phyloP scores from a whole-genome alignment of 2,113 vertebrate species.

The Pleuronectes platessa region DNA sequence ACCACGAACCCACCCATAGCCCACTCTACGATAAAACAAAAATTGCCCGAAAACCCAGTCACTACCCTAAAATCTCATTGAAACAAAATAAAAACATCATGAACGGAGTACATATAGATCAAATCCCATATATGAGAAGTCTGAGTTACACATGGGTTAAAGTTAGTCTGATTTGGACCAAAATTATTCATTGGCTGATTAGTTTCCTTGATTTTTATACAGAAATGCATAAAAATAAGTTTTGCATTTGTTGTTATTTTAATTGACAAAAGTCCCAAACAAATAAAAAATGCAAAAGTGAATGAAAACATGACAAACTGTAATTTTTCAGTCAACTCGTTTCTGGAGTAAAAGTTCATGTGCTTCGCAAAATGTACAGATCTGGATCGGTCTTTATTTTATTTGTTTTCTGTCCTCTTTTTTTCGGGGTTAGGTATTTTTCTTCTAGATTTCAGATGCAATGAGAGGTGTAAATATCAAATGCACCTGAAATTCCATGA shows the following conservation, averaged over 20 bases:
- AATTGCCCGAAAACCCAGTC: conserved; percentile 28
- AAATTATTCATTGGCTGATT: not conserved
- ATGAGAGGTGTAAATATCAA: conserved; percentile 68
- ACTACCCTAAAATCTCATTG: conserved; percentile 1
- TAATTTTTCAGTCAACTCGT: conserved; percentile 13
- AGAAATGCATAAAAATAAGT: conserved; percentile 1
- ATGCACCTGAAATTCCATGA: conserved; percentile 71
- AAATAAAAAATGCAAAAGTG: not conserved
- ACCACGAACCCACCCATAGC: conserved; percentile 4
- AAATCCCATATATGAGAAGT: conserved; percentile 3
- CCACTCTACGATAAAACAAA: conserved; percentile 43
- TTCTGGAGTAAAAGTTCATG: conserved; percentile 46
- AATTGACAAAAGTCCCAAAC: conserved; percentile 28
- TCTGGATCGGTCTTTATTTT: conserved; percentile 44
- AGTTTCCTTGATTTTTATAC: not conserved
- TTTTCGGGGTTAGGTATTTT: conserved; percentile 40
- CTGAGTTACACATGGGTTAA: conserved; percentile 5
- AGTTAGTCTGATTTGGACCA: not conserved
- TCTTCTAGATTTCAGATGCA: conserved; percentile 63
- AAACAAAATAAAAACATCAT: not conserved
- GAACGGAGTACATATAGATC: not conserved
- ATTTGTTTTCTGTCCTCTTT: conserved; percentile 34
- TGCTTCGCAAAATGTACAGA: conserved; percentile 76
- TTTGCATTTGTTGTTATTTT: conserved; percentile 29
- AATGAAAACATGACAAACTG: too few species aligned